A percentile compares a stretch with the other conserved stretches of the same genome.
These are phyloP conservation scores for Argyra leucocephala DNA, from an alignment of 2,888 invertebrate species.

Conservation along the genomic window DNA sequence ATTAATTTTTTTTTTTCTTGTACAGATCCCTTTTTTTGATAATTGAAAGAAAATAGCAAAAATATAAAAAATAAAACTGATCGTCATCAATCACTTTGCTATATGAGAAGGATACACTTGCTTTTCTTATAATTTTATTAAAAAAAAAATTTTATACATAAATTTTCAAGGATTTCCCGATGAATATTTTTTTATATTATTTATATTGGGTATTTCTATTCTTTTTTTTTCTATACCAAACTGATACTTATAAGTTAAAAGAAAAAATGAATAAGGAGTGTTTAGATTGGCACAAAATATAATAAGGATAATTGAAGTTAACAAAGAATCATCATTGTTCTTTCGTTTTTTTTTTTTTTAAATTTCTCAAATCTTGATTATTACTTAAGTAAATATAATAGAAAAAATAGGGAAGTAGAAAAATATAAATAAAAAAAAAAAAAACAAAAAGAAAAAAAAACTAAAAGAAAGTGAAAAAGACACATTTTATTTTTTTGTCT, in stretches of 20 bases:
- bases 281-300: background rate
- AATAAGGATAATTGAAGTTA: slow-evolving; percentile 6
- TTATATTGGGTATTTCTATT: background rate
- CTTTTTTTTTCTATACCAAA: background rate
- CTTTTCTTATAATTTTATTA: background rate
- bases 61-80: background rate
- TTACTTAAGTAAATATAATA: too few relatives aligned
- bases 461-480: too few relatives aligned
- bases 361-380: too few relatives aligned
- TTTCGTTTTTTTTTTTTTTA: background rate
- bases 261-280: background rate
- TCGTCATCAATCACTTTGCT: slow-evolving; percentile 1
- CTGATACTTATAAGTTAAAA: background rate
- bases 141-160: background rate
- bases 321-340: background rate
- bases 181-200: background rate
- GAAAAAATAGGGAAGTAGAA: too few relatives aligned
- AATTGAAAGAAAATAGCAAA: background rate
- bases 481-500: too few relatives aligned
- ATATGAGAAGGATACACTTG: background rate
- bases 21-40: background rate
- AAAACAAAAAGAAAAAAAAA: background rate
- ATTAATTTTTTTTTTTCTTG: too few relatives aligned
- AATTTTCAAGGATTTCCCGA: background rate
- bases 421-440: background rate